These are phyloP conservation scores for Trichomycterus rosablanca DNA, from an alignment of 2,113 vertebrate species.

Conservation along the genomic window DNA sequence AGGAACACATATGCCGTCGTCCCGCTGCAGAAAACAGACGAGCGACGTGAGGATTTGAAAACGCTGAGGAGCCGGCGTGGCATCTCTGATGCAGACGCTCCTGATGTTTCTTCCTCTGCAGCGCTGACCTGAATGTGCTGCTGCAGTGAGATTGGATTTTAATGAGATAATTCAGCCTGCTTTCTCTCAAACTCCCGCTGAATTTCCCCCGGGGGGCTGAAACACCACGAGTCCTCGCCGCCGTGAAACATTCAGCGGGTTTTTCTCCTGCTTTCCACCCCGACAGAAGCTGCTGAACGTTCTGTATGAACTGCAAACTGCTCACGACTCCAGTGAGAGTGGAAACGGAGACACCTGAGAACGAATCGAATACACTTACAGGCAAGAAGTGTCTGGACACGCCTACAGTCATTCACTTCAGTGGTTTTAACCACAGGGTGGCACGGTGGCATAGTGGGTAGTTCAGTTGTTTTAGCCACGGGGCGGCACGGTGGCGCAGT, in stretches of 20 bases:
- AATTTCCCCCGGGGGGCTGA: slow-evolving; percentile 16
- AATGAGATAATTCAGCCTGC: slow-evolving; percentile 19
- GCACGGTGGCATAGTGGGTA: too few relatives aligned
- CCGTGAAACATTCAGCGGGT: slow-evolving; percentile 53
- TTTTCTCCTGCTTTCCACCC: slow-evolving; percentile 13
- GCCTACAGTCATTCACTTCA: too few relatives aligned
- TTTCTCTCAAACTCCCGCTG: slow-evolving; percentile 20
- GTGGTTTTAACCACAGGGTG: too few relatives aligned
- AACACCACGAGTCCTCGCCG: slow-evolving; percentile 5
- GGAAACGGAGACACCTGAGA: slow-evolving; percentile 8
- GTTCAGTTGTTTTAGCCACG: too few relatives aligned
- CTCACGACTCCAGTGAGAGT: slow-evolving; percentile 18
- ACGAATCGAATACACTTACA: not conserved
- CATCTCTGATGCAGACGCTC: not conserved
- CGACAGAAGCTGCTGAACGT: slow-evolving; percentile 41
- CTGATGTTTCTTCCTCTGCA: slow-evolving; percentile 9
- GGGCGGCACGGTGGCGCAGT: too few relatives aligned
- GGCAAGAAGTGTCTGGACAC: too few relatives aligned
- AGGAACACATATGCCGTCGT: too few relatives aligned
- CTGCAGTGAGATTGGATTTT: slow-evolving; percentile 23
- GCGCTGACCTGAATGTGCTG: slow-evolving; percentile 16
- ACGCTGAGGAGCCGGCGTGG: not conserved
- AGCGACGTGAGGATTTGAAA: slow-evolving; percentile 6
- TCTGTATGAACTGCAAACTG: slow-evolving; percentile 43
- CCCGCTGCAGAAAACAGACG: not conserved